Conservation (phyloP, 1,140 invertebrate genomes). For the Muscidifurax raptorellus region DNA sequence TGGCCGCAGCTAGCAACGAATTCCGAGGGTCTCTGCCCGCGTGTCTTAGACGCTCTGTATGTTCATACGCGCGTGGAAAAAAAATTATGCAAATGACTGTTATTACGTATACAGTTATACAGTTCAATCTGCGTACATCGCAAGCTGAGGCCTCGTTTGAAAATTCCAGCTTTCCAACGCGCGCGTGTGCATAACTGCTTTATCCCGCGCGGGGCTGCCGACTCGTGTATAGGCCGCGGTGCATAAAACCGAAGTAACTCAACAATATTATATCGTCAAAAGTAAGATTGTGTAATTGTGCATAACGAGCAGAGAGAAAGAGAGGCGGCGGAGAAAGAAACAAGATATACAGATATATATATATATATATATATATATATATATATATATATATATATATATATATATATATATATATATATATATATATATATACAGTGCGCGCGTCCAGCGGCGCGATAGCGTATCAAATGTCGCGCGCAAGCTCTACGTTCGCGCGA, state of each 20-base stretch:
- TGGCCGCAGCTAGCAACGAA: not conserved
- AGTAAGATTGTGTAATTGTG: not conserved
- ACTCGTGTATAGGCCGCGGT: too few relatives aligned
- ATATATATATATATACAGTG: too few relatives aligned
- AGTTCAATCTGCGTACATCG: too few relatives aligned
- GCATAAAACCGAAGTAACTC: not conserved
- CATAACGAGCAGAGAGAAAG: too few relatives aligned
- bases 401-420: too few relatives aligned
- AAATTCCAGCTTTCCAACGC: not conserved
- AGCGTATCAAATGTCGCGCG: conserved; percentile 25
- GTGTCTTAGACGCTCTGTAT: not conserved
- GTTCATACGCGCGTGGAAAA: not conserved
- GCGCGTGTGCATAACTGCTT: not conserved
- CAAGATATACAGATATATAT: too few relatives aligned
- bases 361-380: too few relatives aligned
- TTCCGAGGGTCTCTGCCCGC: not conserved
- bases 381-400: too few relatives aligned
- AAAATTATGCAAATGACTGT: not conserved
- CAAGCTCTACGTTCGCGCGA: not conserved
- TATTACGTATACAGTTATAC: not conserved
- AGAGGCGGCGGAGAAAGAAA: not conserved
- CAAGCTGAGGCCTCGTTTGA: not conserved
- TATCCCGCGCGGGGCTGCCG: not conserved
- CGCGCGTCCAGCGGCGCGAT: not conserved
- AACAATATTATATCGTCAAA: not conserved